Evolutionary conservation across 2,113 vertebrate species (phyloP).

Genomic region (Leuciscus idus): DNA sequence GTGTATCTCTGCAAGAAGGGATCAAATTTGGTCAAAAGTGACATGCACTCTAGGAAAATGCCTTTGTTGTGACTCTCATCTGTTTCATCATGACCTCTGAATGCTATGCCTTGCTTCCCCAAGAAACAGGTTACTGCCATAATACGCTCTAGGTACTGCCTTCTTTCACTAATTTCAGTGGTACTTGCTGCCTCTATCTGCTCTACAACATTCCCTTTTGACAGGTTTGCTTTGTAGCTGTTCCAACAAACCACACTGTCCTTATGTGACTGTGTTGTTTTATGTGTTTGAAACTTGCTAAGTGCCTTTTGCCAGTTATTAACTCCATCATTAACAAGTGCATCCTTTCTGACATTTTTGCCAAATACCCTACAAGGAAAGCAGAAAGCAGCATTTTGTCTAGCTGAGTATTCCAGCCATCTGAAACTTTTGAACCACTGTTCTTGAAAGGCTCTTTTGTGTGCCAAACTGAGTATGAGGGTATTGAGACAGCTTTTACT

Average conservation of each 20-base stretch:
- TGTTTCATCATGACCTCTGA: no score
- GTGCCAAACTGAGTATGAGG: no score
- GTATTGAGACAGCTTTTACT: no score
- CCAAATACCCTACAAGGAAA: conserved; percentile 12
- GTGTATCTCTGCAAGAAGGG: not conserved
- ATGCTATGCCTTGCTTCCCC: no score
- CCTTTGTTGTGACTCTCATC: no score
- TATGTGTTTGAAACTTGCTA: no score
- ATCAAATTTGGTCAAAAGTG: conserved; percentile 7
- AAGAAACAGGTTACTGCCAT: no score
- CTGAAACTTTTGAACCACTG: conserved; percentile 43
- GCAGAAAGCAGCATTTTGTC: conserved; percentile 49
- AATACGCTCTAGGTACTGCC: no score
- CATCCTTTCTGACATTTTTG: no score
- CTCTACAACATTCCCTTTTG: not conserved
- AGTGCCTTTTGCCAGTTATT: conserved; percentile 48
- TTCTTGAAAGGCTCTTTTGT: no score
- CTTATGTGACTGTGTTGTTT: conserved; percentile 37
- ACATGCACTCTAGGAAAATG: not conserved
- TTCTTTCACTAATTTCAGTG: no score
- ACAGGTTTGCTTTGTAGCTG: conserved; percentile 35
- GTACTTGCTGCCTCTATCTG: no score
- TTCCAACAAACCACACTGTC: conserved; percentile 40
- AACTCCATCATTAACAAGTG: conserved; percentile 37
- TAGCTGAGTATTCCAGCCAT: conserved; percentile 10